phyloP scores from a whole-genome alignment of 2,113 vertebrate genomes.

The Chaetorhynchus papuensis region DNA sequence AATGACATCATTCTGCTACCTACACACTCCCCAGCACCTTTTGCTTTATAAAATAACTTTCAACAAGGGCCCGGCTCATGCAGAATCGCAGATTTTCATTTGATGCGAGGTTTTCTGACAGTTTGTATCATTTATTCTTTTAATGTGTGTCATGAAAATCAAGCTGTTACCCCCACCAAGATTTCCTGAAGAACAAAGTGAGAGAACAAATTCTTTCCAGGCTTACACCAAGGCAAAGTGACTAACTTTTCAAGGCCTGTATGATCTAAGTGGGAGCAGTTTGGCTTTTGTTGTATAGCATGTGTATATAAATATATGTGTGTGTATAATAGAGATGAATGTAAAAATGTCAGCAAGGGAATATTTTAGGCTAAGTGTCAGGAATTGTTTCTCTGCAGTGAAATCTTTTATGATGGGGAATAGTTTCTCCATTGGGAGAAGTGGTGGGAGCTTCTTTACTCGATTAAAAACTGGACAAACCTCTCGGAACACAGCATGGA shows the following conservation, averaged over 20 bases:
- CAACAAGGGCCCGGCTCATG: background rate
- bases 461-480: background rate
- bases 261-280: constrained; percentile 2
- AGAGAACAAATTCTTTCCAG: background rate
- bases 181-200: background rate
- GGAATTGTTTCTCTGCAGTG: constrained; percentile 9
- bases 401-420: constrained; percentile 4
- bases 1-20: background rate
- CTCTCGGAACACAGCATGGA: background rate
- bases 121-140: background rate
- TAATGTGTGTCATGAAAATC: background rate
- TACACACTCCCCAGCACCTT: background rate
- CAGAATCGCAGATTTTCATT: background rate
- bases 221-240: background rate
- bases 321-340: background rate
- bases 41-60: background rate
- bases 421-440: background rate
- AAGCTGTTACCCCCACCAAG: background rate
- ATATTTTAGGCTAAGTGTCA: constrained; percentile 6
- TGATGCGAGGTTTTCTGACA: background rate
- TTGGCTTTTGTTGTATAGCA: background rate
- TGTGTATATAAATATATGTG: background rate
- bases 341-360: constrained; percentile 13
- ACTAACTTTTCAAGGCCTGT: background rate
- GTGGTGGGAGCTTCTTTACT: background rate